Evolutionary conservation across 2,888 invertebrate genomes (phyloP).

Genomic region (Schrankia costaestrigalis): DNA sequence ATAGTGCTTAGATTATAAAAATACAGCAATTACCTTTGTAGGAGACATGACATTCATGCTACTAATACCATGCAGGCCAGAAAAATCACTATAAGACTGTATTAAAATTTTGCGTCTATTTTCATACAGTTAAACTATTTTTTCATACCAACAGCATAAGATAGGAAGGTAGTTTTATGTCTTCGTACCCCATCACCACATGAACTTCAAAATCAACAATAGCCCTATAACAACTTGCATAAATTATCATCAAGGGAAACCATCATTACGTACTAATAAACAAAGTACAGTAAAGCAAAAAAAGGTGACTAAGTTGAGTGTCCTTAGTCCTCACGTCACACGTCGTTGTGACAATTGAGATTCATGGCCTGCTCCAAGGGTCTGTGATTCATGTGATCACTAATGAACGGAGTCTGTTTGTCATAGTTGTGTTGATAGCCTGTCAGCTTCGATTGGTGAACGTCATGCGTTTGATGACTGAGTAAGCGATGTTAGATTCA

Average conservation of each 20-base stretch:
- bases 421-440: constrained; percentile 42
- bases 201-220: too few relatives aligned
- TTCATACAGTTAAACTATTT: too few relatives aligned
- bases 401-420: constrained; percentile 40
- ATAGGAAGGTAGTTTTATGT: too few relatives aligned
- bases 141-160: too few relatives aligned
- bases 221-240: neutral
- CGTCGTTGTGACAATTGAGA: constrained; percentile 38
- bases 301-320: constrained; percentile 31
- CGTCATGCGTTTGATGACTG: constrained; percentile 11
- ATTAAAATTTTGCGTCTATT: too few relatives aligned
- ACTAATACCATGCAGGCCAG: too few relatives aligned
- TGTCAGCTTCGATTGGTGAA: constrained; percentile 27
- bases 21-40: too few relatives aligned
- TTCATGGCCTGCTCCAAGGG: constrained; percentile 35
- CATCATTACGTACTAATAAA: too few relatives aligned
- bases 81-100: too few relatives aligned
- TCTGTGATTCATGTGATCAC: constrained; percentile 39
- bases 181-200: too few relatives aligned
- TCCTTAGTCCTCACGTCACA: constrained; percentile 21
- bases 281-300: constrained; percentile 15
- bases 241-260: neutral
- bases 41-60: too few relatives aligned
- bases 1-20: too few relatives aligned
- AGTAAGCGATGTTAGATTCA: constrained; percentile 3